Evolutionary conservation across 2,797 vertebrate species (phyloP).

Genomic region (Macropus fuliginosus): DNA sequence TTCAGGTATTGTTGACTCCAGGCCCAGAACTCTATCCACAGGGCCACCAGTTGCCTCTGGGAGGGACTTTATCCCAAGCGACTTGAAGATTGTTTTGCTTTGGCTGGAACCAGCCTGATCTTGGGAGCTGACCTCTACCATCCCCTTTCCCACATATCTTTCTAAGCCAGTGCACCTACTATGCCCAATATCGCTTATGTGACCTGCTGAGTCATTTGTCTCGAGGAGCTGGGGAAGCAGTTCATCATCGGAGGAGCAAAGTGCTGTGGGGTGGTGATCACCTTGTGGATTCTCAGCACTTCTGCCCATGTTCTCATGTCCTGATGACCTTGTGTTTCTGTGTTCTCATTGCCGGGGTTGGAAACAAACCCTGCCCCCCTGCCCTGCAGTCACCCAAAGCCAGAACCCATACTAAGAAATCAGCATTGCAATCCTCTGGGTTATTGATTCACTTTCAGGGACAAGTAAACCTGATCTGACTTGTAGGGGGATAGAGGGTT

Average conservation of each 20-base stretch:
- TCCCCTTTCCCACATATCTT: background rate
- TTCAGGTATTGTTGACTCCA: background rate
- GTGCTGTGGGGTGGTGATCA: background rate
- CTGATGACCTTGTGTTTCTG: background rate
- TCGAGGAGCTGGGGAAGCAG: background rate
- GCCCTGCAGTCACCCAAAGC: background rate
- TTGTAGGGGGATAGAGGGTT: background rate
- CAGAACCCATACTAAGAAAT: background rate
- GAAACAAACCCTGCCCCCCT: background rate
- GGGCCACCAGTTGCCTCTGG: background rate
- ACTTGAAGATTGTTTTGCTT: background rate
- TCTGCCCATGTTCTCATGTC: background rate
- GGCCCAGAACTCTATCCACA: background rate
- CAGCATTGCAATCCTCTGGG: background rate
- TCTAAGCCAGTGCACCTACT: background rate
- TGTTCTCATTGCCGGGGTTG: background rate
- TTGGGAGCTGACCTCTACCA: background rate
- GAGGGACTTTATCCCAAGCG: background rate
- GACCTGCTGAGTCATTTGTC: background rate
- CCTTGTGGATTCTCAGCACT: background rate
- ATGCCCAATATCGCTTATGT: background rate
- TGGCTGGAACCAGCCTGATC: background rate
- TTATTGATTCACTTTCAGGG: background rate
- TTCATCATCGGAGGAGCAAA: background rate
- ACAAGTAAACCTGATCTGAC: rapidly evolving